phyloP scores from a whole-genome alignment of 2,888 invertebrate genomes.

The Beris morrisii region DNA sequence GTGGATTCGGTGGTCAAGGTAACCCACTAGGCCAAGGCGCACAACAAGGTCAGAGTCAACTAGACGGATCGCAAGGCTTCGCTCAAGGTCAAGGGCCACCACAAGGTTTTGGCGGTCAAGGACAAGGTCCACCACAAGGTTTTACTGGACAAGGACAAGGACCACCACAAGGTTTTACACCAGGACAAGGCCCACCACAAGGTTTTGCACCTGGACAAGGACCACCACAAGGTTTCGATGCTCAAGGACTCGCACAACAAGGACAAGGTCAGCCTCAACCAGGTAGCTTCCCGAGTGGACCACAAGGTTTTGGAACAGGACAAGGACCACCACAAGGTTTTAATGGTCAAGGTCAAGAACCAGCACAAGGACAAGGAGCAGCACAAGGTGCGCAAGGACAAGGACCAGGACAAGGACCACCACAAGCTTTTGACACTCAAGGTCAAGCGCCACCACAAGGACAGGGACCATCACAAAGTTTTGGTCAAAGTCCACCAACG shows the following conservation, averaged over 20 bases:
- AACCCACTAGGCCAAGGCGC: not conserved
- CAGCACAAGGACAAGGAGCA: not conserved
- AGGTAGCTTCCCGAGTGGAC: not conserved
- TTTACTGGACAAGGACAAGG: not conserved
- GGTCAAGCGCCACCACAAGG: not conserved
- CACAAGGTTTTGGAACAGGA: not conserved
- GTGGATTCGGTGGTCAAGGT: not conserved
- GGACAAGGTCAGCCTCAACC: not conserved
- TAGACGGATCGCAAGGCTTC: not conserved
- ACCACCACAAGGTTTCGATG: constrained; percentile 1
- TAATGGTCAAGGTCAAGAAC: not conserved
- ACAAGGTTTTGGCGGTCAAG: constrained; percentile 5
- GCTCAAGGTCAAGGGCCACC: not conserved
- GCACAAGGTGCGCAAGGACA: not conserved
- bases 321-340: constrained; percentile 2
- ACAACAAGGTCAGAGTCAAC: not conserved
- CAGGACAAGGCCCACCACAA: constrained; percentile 1
- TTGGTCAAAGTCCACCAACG: not conserved
- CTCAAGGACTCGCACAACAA: not conserved
- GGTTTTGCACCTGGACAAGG: not conserved
- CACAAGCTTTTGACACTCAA: not conserved
- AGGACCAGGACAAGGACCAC: not conserved
- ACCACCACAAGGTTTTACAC: not conserved
- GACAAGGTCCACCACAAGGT: not conserved
- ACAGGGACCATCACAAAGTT: not conserved